Conservation (phyloP, 1,140 invertebrate genomes). For the Acromyrmex heyeri region DNA sequence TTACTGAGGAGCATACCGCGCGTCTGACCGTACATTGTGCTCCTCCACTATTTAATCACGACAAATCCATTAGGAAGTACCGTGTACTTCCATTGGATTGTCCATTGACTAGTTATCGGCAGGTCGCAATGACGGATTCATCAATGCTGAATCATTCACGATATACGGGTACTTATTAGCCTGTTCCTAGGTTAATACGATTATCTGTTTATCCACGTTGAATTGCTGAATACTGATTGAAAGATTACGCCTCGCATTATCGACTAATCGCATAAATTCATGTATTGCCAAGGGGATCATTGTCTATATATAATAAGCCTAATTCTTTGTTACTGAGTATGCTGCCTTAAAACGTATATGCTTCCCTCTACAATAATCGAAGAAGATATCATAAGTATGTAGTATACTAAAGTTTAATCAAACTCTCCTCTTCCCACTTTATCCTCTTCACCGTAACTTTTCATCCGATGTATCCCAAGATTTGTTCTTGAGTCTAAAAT, state of each 20-base stretch:
- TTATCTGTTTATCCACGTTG: constrained; percentile 43
- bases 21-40: constrained; percentile 18
- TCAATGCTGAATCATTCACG: constrained; percentile 21
- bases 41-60: constrained; percentile 46
- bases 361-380: neutral
- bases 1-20: neutral
- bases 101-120: constrained; percentile 37
- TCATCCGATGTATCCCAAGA: too few relatives aligned
- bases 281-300: constrained; percentile 1
- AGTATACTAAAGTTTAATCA: too few relatives aligned
- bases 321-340: neutral
- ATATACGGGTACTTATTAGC: constrained; percentile 45
- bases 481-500: too few relatives aligned
- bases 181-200: constrained; percentile 29
- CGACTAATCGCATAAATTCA: neutral
- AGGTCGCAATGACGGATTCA: constrained; percentile 28
- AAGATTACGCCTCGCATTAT: constrained; percentile 31
- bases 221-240: constrained; percentile 30
- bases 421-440: too few relatives aligned
- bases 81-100: constrained; percentile 35
- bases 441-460: too few relatives aligned
- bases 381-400: neutral
- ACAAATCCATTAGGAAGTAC: constrained; percentile 55
- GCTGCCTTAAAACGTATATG: neutral
- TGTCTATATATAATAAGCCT: neutral